Conservation (phyloP, 2,888 invertebrate genomes). For the Ceraclea dissimilis region DNA sequence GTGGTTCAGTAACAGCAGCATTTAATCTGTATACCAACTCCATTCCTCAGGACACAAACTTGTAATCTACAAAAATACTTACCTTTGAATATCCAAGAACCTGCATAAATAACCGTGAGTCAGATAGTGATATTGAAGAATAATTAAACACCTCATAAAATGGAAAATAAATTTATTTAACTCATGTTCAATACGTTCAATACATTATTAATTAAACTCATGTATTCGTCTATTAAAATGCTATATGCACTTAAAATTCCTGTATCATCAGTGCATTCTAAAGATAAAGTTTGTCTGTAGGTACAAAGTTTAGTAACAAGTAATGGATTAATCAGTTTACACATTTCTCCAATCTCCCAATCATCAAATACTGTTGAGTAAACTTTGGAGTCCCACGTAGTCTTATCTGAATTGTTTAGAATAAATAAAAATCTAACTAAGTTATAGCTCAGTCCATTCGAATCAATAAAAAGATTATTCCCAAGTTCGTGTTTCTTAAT, state of each 20-base stretch:
- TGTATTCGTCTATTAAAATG: neutral
- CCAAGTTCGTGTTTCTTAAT: conserved; percentile 53
- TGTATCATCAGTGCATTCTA: neutral
- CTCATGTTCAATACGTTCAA: no score
- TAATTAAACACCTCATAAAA: no score
- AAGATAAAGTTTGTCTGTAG: neutral
- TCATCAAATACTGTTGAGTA: conserved; percentile 25
- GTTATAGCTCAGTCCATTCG: conserved; percentile 59
- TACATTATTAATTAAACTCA: neutral
- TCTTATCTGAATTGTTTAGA: conserved; percentile 26
- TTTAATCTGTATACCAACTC: no score
- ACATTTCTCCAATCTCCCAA: conserved; percentile 27
- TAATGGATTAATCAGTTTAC: neutral
- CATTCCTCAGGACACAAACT: no score
- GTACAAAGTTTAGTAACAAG: neutral
- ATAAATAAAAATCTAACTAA: conserved; percentile 33
- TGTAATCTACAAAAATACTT: no score
- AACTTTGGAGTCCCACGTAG: conserved; percentile 26
- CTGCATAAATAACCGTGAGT: no score
- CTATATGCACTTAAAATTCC: neutral
- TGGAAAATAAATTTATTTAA: no score
- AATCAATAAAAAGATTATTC: conserved; percentile 56
- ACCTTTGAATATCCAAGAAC: no score
- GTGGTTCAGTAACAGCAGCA: no score
- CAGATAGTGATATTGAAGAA: no score